These are phyloP conservation scores for Apantesis nais DNA, from an alignment of 2,888 invertebrate genomes.

Conservation along the genomic window DNA sequence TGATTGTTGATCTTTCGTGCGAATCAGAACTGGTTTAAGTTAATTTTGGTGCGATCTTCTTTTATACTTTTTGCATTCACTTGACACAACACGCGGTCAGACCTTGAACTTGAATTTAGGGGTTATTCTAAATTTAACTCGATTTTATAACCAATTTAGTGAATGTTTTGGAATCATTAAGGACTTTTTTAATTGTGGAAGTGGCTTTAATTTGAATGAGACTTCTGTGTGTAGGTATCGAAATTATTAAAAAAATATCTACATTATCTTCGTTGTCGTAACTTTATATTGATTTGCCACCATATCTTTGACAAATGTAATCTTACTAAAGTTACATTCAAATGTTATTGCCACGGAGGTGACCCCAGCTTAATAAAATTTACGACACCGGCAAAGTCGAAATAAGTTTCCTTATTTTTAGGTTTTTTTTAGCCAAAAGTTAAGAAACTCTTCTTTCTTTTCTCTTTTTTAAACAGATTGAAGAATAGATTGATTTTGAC, in stretches of 20 bases:
- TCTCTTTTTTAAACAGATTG: too few relatives aligned
- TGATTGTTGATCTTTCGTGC: conserved; percentile 52
- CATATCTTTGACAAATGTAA: background rate
- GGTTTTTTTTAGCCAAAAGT: too few relatives aligned
- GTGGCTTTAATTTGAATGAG: background rate
- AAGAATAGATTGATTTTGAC: too few relatives aligned
- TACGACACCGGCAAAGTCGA: too few relatives aligned
- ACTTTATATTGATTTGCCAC: background rate
- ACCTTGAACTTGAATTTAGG: conserved; percentile 41
- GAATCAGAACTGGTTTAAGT: conserved; percentile 39
- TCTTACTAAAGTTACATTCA: background rate
- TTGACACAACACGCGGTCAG: conserved; percentile 34
- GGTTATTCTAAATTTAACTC: conserved; percentile 17
- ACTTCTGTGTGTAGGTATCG: background rate
- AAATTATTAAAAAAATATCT: background rate
- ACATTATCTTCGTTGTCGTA: too few relatives aligned
- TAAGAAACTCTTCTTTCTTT: background rate
- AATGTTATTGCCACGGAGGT: background rate
- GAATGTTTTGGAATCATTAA: background rate
- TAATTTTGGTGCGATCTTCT: conserved; percentile 33
- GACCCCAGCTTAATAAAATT: background rate
- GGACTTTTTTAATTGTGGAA: conserved; percentile 1
- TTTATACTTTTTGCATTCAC: conserved; percentile 31
- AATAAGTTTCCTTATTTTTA: too few relatives aligned
- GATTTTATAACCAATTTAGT: conserved; percentile 19